phyloP scores from a whole-genome alignment of 2,113 vertebrate genomes.

The Ibidorhyncha struthersii region DNA sequence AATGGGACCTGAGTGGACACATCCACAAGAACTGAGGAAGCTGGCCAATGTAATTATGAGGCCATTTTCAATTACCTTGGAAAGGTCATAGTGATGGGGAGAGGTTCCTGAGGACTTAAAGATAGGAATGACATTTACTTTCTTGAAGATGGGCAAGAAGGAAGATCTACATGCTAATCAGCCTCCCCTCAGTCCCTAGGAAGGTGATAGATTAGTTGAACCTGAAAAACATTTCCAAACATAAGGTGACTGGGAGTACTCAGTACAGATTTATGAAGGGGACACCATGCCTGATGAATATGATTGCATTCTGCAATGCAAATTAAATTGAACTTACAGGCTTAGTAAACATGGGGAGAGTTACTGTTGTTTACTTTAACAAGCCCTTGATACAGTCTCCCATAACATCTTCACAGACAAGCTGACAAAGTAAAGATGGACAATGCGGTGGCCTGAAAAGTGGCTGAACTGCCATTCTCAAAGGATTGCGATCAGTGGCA shows the following conservation, averaged over 20 bases:
- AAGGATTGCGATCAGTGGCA: neutral
- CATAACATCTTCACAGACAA: neutral
- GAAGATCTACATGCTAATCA: neutral
- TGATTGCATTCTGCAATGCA: neutral
- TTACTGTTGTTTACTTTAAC: neutral
- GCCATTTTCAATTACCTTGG: neutral
- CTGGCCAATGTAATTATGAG: neutral
- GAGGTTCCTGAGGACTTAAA: neutral
- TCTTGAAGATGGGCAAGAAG: neutral
- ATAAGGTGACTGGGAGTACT: neutral
- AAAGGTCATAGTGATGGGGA: neutral
- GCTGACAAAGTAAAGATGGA: neutral
- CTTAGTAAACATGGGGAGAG: neutral
- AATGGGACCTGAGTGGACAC: neutral
- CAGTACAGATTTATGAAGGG: neutral
- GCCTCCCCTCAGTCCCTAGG: neutral
- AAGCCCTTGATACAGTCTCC: neutral
- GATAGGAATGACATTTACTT: no score
- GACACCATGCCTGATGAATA: neutral
- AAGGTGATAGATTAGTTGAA: neutral
- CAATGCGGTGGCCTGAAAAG: neutral
- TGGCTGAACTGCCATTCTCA: neutral
- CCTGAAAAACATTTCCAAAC: neutral
- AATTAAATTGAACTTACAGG: neutral
- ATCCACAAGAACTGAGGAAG: neutral